Base-by-base conservation (phyloP, 2,797 vertebrate genomes). In the Carcharodon carcharias region DNA sequence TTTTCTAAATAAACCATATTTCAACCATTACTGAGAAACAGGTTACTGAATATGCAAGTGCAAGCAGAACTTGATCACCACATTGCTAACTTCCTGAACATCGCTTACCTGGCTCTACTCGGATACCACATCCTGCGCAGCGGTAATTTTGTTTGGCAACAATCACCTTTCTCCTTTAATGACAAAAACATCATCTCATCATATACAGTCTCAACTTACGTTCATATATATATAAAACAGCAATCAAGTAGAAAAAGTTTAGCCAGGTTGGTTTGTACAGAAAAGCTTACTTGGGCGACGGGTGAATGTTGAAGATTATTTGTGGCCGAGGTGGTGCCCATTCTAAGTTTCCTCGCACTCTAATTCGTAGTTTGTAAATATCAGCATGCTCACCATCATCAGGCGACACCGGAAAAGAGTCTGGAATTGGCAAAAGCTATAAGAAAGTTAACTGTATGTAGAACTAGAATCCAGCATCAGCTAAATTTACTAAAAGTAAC, bases 311-410 rank as follows among this genome's bases (percentile, higher is more conserved):
- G 97, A 99, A 99, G 97, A 99, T 99, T 96, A 99, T 99, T 97
- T 99, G 99, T 0, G 99, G 99, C 88, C 99, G 98, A 0, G 99
- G 99, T 0, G 99, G 99, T 0, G 99, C 99, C 99, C 99, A 99
- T 96, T 99, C 99, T 96, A 99, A 97, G 97, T 99, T 99, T 77
- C 99, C 99, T 0, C 99, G 98, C 2, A 99, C 99, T 0, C 99
- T 98, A 97, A 99, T 99, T 77, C 99, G 98, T 92, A 99, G 97
- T 96, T 99, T 99, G 97, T 99, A 99, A 97, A 99, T 98, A 96
- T 99, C 99, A 0, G 99, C 99, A 0, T 99, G 99, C 96, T 99
- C 98, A 0, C 99, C 99, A 0, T 99, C 99, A 0, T 99, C 99
- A 0, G 99, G 99, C 4, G 99, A 99, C 97, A 99, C 99, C 0